Percentiles rank a stretch among this genome's conserved stretches.
Evolutionary conservation across 2,797 vertebrate species (phyloP).

Genomic region (Malurus splendens): DNA sequence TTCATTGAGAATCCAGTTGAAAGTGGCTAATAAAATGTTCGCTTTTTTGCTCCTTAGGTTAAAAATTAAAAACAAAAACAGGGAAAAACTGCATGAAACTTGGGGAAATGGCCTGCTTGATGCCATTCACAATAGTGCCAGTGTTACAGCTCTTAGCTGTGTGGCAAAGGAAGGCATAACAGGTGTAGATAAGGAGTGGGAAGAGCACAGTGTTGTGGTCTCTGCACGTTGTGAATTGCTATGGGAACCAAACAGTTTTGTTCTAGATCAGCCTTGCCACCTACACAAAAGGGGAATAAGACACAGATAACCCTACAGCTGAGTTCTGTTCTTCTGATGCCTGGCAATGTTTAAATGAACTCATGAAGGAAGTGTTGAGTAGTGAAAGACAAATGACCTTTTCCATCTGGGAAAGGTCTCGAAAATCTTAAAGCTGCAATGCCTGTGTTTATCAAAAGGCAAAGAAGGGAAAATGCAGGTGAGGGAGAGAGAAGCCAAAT

Average conservation of each 20-base stretch:
- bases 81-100: background rate
- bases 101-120: background rate
- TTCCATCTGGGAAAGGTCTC: slow-evolving; percentile 67
- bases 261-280: slow-evolving; percentile 60
- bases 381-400: slow-evolving; percentile 70
- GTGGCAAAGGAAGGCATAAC: slow-evolving; percentile 35
- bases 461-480: slow-evolving; percentile 30
- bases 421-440: slow-evolving; percentile 49
- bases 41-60: background rate
- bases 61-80: background rate
- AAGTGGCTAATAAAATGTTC: slow-evolving; percentile 2
- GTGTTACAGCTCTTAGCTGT: background rate
- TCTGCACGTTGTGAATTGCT: slow-evolving; percentile 45
- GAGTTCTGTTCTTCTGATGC: slow-evolving; percentile 63
- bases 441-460: slow-evolving; percentile 15
- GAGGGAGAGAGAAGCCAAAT: slow-evolving; percentile 34
- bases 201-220: slow-evolving; percentile 19
- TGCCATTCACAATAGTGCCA: background rate
- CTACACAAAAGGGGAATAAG: slow-evolving; percentile 56
- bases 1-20: slow-evolving; percentile 4
- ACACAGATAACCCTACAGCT: slow-evolving; percentile 60
- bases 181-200: slow-evolving; percentile 61
- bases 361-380: slow-evolving; percentile 68
- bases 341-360: slow-evolving; percentile 69
- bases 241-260: slow-evolving; percentile 65